These are phyloP conservation scores for Ammodramus savannarum DNA, from an alignment of 2,113 vertebrate species.

Conservation along the genomic window DNA sequence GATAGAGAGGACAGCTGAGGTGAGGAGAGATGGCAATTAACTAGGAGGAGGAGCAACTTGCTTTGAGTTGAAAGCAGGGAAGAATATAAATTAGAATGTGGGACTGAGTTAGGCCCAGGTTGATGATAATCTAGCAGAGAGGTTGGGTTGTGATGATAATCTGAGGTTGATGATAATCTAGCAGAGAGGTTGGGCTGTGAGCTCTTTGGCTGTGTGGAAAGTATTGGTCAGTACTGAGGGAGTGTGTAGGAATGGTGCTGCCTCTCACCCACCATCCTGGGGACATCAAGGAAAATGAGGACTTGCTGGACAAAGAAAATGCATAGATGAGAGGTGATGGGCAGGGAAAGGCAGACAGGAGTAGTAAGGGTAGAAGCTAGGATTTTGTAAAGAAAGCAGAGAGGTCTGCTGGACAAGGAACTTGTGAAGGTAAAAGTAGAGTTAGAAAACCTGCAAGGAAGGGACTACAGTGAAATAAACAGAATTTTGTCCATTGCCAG, in stretches of 20 bases:
- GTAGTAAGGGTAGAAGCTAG: background rate
- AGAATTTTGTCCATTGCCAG: background rate
- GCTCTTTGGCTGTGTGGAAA: background rate
- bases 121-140: background rate
- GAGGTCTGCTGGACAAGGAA: background rate
- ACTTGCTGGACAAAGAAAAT: background rate
- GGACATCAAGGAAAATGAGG: background rate
- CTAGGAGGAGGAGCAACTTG: background rate
- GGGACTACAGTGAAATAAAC: background rate
- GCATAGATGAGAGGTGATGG: fast-evolving
- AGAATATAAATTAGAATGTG: background rate
- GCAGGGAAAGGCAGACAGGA: background rate
- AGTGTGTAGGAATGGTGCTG: background rate
- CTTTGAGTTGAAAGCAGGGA: background rate
- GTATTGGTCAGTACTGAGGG: background rate
- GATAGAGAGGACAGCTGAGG: background rate
- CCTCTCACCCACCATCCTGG: background rate
- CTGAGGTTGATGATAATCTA: background rate
- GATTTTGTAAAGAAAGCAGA: background rate
- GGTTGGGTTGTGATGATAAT: background rate
- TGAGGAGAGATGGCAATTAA: background rate
- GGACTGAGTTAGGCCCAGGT: background rate
- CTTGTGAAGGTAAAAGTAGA: background rate
- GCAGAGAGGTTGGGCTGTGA: background rate
- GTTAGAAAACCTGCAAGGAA: background rate